Evolutionary conservation across 1,140 invertebrate genomes (phyloP), one percentile per base, ranked within the genome.

Genomic region (Trypoxylus dichotomus): DNA sequence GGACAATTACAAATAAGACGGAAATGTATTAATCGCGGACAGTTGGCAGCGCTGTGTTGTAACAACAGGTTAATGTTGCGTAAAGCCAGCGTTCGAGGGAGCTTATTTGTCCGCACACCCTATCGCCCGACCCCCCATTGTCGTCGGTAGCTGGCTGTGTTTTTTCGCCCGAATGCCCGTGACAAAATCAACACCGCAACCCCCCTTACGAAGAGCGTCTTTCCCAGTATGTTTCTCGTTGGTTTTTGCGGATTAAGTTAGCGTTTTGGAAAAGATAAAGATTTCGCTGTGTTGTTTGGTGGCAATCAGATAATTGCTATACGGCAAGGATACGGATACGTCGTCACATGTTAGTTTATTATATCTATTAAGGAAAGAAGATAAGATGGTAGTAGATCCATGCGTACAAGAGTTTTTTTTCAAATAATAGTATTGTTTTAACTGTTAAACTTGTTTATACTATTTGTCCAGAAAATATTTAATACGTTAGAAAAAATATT

Each of bases 21-120:
- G 27, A 76, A 79, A 71, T 42, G 75, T 74, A 81, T 81, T 81
- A 81, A 81, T 81, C 79, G 74, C 41, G 75, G 37, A 81, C 79
- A 80, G 72, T 78, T 79, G 75, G 58, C 43, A 58, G 60, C 63
- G 42, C 80, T 80, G 79, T 32, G 75, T 78, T 80, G 71, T 79
- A 81, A 82, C 81, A 82, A 81, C 81, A 80, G 81, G 81, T 82
- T 82, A 82, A 82, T 82, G 81, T 82, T 79, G 80, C 80, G 81
- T 82, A 80, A 82, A 82, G 80, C 77, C 81, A 78, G 63, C 75
- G 76, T 78, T 78, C 80, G 77, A 79, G 78, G 60, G 60, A 63
- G 75, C 79, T 80, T 78, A 81, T 81, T 80, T 79, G 78, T 79
- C 75, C 76, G 60, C 25, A 47, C 72, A 41, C 76, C 42, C 63